phyloP scores from a whole-genome alignment of 2,113 vertebrate genomes.

The Sapajus apella region DNA sequence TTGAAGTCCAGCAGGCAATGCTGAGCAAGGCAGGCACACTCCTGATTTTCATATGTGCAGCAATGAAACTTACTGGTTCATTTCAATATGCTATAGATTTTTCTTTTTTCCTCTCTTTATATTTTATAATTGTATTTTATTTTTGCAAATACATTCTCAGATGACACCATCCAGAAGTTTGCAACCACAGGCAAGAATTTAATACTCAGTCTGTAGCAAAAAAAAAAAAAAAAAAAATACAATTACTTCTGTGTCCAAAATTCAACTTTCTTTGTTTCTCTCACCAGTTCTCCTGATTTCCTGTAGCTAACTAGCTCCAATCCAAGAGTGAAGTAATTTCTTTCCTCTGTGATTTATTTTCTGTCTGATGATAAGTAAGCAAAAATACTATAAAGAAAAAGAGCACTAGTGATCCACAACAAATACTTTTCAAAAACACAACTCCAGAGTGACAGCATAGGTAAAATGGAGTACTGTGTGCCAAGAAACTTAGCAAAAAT shows the following conservation, averaged over 20 bases:
- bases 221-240: constrained; percentile 21
- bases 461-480: background rate
- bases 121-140: constrained; percentile 30
- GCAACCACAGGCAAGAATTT: constrained; percentile 28
- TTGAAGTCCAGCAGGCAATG: background rate
- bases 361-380: constrained; percentile 56
- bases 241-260: constrained; percentile 66
- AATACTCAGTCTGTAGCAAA: constrained; percentile 16
- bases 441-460: background rate
- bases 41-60: background rate
- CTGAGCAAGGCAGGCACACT: background rate
- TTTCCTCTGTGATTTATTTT: constrained; percentile 73
- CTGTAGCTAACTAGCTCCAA: constrained; percentile 54
- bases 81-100: background rate
- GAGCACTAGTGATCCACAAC: constrained; percentile 25
- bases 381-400: constrained; percentile 59
- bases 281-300: constrained; percentile 54
- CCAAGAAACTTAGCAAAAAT: background rate
- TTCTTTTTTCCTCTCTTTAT: background rate
- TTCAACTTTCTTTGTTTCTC: constrained; percentile 61
- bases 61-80: background rate
- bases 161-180: constrained; percentile 47
- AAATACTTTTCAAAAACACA: constrained; percentile 41
- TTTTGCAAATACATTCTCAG: constrained; percentile 40
- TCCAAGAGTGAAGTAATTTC: constrained; percentile 67